Evolutionary conservation across 1,140 invertebrate genomes (phyloP).

Genomic region (Cataglyphis hispanica): DNA sequence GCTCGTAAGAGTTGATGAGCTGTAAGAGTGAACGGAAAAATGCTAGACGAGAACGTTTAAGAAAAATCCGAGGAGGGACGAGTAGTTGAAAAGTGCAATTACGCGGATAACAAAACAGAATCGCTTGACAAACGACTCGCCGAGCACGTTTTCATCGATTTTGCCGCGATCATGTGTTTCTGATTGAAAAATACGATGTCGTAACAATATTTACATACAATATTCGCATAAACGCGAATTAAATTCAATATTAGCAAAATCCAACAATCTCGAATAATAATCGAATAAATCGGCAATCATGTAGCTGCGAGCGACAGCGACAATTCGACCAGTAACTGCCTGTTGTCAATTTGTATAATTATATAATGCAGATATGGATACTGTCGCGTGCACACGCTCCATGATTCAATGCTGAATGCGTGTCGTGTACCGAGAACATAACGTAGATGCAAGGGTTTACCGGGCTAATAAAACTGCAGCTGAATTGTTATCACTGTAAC

Average conservation of each 20-base stretch:
- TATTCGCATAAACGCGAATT: neutral
- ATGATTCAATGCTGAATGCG: neutral
- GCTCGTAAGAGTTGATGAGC: neutral
- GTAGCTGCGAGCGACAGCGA: neutral
- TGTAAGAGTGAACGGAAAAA: neutral
- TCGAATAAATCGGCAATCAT: conserved; percentile 3
- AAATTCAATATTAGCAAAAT: conserved; percentile 14
- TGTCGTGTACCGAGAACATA: conserved; percentile 4
- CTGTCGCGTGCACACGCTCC: conserved; percentile 13
- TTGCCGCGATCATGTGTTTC: neutral
- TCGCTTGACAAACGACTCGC: conserved; percentile 12
- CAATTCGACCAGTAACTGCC: neutral
- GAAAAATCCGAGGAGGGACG: too few species aligned
- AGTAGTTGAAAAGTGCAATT: conserved; percentile 14
- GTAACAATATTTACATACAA: neutral
- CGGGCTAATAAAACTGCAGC: conserved; percentile 15
- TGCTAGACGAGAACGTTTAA: neutral
- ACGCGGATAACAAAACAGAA: neutral
- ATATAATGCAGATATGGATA: conserved; percentile 12
- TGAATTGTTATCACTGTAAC: conserved; percentile 4
- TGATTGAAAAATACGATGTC: neutral
- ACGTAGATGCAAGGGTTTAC: conserved; percentile 12
- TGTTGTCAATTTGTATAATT: conserved; percentile 55
- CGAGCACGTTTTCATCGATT: neutral
- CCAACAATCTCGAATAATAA: neutral